Base-by-base conservation (phyloP, 2,888 invertebrate species). In the Drosophila melanosoma region DNA sequence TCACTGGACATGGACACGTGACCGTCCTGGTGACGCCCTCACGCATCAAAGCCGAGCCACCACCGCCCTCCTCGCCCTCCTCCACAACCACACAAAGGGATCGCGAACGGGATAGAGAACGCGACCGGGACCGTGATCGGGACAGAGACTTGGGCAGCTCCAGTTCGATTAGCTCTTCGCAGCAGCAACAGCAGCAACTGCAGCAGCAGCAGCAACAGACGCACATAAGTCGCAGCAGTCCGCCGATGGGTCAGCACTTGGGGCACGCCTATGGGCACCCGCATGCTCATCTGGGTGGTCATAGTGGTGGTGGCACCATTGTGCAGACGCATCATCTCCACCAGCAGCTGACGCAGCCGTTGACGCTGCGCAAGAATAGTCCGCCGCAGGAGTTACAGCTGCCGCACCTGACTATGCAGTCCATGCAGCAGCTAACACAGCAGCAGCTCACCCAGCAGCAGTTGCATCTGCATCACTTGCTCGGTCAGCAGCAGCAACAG, bases 21-120 rank as follows among this genome's bases (percentile, higher is more conserved):
- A 93, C 94, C 49, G 94, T 94, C 68, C 91, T 94, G 60, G 93
- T 94, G 73, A 94, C 94, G 63, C 94, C 94, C 32, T 92, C 94
- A 59, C 93, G 94, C 70, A 92, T 93, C 66, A 93, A 93, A 83
- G 91, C 92, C 74, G 93, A 93, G 88, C 92, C 91, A 51, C 91
- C 90, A 66, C 82, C 89, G 49, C 85, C 91, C 36, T 69, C 87
- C 36, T 88, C 91, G 61, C 82, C 91, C 65, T 82, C 91, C 35
- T 82, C 90, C 35, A 85, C 80, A 29, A 85, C 80, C 23, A 78
- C 93, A 92, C 82, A 91, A 0, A 15, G 79, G 1, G 82, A 79
- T 0, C 29, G 80, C 0, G 82, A 81, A 0, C 32, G 79, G 0
- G 78, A 79, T 0, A 26, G 78, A 8, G 76, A 77, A 0, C 29